A percentile compares a stretch with the other conserved stretches of the same genome.
Conservation (phyloP, 2,888 invertebrate species). For the Bhutanitis thaidina region DNA sequence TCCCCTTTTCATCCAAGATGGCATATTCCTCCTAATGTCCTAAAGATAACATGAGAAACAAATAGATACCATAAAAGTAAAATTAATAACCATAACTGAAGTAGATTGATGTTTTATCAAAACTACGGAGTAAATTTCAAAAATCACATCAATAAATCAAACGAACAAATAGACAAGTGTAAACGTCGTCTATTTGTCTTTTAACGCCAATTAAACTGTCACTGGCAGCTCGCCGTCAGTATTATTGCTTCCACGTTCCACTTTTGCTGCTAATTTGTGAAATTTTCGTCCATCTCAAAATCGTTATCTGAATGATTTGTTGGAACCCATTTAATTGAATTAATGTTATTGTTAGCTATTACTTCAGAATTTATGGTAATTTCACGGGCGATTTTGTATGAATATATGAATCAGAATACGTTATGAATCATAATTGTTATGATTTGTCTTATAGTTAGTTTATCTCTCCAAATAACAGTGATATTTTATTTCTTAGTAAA, state of each 20-base stretch:
- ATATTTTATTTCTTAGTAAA: too few species aligned
- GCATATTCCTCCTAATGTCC: too few species aligned
- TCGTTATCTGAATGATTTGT: conserved; percentile 19
- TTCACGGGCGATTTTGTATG: conserved; percentile 3
- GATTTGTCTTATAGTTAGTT: too few species aligned
- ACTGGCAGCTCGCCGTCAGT: conserved; percentile 12
- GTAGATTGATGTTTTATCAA: too few species aligned
- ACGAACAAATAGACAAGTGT: conserved; percentile 17
- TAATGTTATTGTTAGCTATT: conserved; percentile 16
- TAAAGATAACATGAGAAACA: too few species aligned
- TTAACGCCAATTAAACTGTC: conserved; percentile 22
- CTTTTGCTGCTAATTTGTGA: conserved; percentile 19
- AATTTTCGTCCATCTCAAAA: conserved; percentile 13
- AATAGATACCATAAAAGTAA: too few species aligned
- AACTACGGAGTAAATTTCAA: conserved; percentile 1
- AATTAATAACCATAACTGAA: too few species aligned
- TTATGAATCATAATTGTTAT: neutral
- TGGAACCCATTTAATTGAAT: conserved; percentile 16
- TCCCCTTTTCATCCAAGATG: too few species aligned
- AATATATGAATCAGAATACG: neutral
- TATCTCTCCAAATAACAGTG: too few species aligned
- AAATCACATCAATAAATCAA: conserved; percentile 13
- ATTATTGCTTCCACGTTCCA: conserved; percentile 14
- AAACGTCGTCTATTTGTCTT: conserved; percentile 20
- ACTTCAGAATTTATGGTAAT: conserved; percentile 3